Percentiles rank a stretch among this genome's conserved stretches.
Evolutionary conservation across 2,797 vertebrate genomes (phyloP).

Genomic region (Squalus acanthias): DNA sequence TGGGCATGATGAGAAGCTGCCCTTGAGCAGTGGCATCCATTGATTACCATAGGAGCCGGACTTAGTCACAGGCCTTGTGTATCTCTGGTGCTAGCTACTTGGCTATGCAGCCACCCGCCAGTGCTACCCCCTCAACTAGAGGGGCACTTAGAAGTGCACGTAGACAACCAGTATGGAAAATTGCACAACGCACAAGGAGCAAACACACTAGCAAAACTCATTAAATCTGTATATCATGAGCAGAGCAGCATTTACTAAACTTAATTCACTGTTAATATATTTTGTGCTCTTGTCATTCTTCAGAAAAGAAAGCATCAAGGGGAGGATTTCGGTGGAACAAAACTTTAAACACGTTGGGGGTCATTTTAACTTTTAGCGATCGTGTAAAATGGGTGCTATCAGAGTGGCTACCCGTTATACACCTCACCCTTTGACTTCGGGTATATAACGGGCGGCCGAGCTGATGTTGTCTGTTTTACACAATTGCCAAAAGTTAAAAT

Average conservation of each 20-base stretch:
- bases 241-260: neutral
- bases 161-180: neutral
- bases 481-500: neutral
- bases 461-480: neutral
- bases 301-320: neutral
- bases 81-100: neutral
- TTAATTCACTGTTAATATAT: neutral
- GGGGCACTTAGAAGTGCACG: neutral
- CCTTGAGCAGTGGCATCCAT: neutral
- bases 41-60: too few relatives aligned
- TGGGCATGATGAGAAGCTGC: neutral
- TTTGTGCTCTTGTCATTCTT: neutral
- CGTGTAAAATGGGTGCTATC: neutral
- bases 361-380: neutral
- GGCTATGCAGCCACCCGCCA: neutral
- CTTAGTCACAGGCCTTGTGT: neutral
- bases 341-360: neutral
- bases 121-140: neutral
- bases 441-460: neutral
- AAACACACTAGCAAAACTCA: neutral
- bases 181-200: neutral
- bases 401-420: neutral
- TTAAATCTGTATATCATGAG: neutral
- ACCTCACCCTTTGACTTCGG: too few relatives aligned
- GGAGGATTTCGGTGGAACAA: too few relatives aligned